Conservation (phyloP, 92 coral and sea anemone species). For the Palythoa caribaeorum region DNA sequence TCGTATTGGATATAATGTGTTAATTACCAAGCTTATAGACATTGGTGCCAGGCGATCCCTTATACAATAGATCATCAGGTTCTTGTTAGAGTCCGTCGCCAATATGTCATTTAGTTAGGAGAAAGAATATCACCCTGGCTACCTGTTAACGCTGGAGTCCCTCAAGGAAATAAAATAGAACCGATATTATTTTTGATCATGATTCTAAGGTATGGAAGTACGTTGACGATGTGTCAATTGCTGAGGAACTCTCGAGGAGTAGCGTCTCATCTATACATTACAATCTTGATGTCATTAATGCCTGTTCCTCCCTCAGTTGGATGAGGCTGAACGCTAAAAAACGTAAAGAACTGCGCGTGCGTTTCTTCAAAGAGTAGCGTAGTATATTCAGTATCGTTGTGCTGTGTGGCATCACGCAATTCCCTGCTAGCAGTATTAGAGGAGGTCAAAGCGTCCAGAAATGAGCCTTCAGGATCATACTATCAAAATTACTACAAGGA, state of each 20-base stretch:
- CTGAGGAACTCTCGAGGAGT: constrained; percentile 31
- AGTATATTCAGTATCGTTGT: not conserved
- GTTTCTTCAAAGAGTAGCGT: constrained; percentile 40
- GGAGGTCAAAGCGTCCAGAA: no score
- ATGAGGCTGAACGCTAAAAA: constrained; percentile 42
- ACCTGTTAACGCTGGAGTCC: not conserved
- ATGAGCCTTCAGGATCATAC: no score
- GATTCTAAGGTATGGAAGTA: constrained; percentile 50
- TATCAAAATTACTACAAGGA: no score
- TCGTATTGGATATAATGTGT: constrained; percentile 8
- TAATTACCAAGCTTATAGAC: constrained; percentile 5
- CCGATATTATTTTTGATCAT: constrained; percentile 36
- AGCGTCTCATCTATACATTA: constrained; percentile 2
- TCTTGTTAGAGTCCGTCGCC: not conserved
- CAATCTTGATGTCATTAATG: constrained; percentile 4
- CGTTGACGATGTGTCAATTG: constrained; percentile 52
- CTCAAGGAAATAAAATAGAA: constrained; percentile 34
- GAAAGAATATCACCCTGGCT: not conserved
- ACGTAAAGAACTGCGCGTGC: constrained; percentile 44
- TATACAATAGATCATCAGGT: not conserved
- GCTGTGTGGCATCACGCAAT: not conserved
- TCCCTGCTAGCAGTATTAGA: not conserved
- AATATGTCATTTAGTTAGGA: not conserved
- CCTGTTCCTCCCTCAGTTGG: constrained; percentile 42
- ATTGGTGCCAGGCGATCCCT: not conserved